Base-by-base conservation (phyloP, 2,888 invertebrate species). In the Pyrrhopygopsis socrates region DNA sequence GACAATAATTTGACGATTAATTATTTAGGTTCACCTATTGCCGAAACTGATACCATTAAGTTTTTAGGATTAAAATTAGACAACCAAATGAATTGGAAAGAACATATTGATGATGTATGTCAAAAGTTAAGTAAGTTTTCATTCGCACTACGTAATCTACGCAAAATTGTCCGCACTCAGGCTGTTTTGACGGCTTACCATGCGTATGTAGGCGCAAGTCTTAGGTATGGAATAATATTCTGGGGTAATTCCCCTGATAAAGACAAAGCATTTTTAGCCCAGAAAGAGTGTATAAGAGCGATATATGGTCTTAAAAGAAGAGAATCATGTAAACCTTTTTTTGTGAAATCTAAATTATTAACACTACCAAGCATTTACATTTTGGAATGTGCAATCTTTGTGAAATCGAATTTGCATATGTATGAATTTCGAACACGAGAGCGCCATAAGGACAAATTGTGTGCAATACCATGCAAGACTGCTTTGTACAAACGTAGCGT, bases 11-110 rank as follows among this genome's bases (percentile, higher is more conserved):
- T 65, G 6, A 30, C 18, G 1, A 34, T 65, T 34, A 30, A n/a
- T 20, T 65, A 65, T 18, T 34, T 65, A 30, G 65, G 65, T 6
- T 18, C 20, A 3, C n/a, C 67, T 22, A 67, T 67, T 22, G 27
- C 34, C 8, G n/a, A 38, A 18, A 38, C 30, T 38, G 22, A 22
- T 20, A 38, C 2, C 9, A 67, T 38, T 22, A 67, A 67, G 13
- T 67, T 67, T 38, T 38, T 67, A 22, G 67, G 67, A 34, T 22
- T 67, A 27, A 34, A 67, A 8, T 38, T 67, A 2, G 67, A 67
- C n/a, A 67, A 38, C 9, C n/a, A 67, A 22, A 38, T 67, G 22
- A 67, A 67, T n/a, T 67, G 67, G 67, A 67, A 67, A 22, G 38
- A 30, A 9, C 67, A 67, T 22, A 67, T 38, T 22, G 27, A 41